Conservation (phyloP, 2,113 vertebrate species). For the Trematocara stigmaticum region DNA sequence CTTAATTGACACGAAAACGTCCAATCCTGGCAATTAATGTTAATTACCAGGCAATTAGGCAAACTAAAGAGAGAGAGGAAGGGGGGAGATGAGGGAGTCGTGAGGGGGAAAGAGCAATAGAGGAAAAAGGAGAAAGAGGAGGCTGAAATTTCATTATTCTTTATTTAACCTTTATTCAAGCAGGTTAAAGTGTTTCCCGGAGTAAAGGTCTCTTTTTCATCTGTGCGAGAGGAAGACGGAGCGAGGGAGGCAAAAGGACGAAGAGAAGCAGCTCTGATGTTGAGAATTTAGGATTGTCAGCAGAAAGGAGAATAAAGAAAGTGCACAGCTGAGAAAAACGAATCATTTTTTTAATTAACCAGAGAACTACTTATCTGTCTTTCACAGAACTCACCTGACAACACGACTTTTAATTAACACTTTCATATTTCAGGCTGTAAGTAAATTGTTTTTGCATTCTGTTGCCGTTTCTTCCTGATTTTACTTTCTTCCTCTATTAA, state of each 20-base stretch:
- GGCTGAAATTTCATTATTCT: not conserved
- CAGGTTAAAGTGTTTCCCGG: not conserved
- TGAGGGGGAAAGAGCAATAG: not conserved
- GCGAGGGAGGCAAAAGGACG: not conserved
- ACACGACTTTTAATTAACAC: not conserved
- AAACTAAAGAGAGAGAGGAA: not conserved
- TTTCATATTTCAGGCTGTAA: not conserved
- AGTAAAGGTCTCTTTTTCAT: not conserved
- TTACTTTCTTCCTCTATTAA: not conserved
- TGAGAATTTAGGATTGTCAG: not conserved
- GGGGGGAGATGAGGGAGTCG: not conserved
- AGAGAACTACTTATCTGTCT: not conserved
- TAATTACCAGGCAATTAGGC: constrained; percentile 43
- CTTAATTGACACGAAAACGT: constrained; percentile 42
- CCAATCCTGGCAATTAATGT: constrained; percentile 51
- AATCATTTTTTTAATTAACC: not conserved
- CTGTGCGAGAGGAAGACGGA: not conserved
- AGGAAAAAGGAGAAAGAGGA: not conserved
- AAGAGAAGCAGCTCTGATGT: not conserved
- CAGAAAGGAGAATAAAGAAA: not conserved
- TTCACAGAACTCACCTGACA: not conserved
- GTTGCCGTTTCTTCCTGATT: not conserved
- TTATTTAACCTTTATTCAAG: not conserved
- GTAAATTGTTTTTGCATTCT: not conserved
- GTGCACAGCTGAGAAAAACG: not conserved